Percentiles rank a stretch among this genome's conserved stretches.
Evolutionary conservation across 2,797 vertebrate species (phyloP).

Genomic region (Brachymystax lenok): DNA sequence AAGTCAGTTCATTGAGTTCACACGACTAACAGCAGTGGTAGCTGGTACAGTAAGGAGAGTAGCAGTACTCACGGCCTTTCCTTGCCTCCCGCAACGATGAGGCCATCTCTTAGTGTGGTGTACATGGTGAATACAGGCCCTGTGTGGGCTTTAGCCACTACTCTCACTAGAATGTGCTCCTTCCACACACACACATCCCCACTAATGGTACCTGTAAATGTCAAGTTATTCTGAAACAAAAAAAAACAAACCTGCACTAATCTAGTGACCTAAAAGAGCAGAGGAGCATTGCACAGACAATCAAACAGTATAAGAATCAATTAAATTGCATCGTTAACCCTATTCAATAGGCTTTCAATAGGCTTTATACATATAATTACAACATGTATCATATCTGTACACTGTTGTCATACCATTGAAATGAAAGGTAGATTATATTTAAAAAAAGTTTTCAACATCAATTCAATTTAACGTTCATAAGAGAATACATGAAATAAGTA

Average conservation of each 20-base stretch:
- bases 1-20: neutral
- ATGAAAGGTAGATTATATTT: neutral
- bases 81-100: conserved; percentile 98
- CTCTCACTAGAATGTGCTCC: conserved; percentile 91
- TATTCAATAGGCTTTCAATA: neutral
- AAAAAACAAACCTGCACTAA: conserved; percentile 87
- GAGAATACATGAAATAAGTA: neutral
- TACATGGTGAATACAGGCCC: conserved; percentile 99
- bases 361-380: neutral
- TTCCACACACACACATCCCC: conserved; percentile 99
- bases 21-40: neutral
- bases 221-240: conserved; percentile 99
- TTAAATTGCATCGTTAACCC: neutral
- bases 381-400: neutral
- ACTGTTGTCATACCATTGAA: neutral
- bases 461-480: neutral
- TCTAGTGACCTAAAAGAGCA: conserved; percentile 83
- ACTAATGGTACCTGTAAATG: conserved; percentile 99
- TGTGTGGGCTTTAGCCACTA: conserved; percentile 97
- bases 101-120: conserved; percentile 93
- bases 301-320: neutral
- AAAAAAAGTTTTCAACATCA: neutral
- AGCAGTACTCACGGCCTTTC: conserved; percentile 90
- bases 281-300: conserved; percentile 68
- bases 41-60: neutral